A percentile compares a stretch with the other conserved stretches of the same genome.
Evolutionary conservation across 1,140 invertebrate species (phyloP).

Genomic region (Magallana ariakensis): DNA sequence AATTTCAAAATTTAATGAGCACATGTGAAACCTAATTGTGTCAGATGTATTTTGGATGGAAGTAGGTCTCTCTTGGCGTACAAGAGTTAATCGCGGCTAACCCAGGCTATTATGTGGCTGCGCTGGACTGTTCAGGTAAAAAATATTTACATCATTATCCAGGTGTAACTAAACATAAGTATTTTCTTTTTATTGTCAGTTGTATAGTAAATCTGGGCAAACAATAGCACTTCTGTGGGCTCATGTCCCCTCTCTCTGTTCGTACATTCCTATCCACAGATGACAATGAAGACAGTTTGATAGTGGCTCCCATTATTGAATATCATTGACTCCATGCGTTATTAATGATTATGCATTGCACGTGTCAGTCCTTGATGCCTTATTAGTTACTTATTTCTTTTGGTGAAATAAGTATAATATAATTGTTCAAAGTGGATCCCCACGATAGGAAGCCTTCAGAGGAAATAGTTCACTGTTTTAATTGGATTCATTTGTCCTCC

Average conservation of each 20-base stretch:
- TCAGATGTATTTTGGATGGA: constrained; percentile 13
- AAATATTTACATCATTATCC: not conserved
- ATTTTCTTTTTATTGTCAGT: not conserved
- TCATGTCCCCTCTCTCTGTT: not conserved
- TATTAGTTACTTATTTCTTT: no score
- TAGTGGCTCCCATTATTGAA: not conserved
- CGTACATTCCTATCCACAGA: not conserved
- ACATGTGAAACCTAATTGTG: not conserved
- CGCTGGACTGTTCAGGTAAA: constrained; percentile 25
- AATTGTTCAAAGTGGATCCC: not conserved
- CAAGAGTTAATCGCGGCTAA: not conserved
- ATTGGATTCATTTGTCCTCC: not conserved
- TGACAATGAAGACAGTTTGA: constrained; percentile 9
- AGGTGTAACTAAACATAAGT: constrained; percentile 18
- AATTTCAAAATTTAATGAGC: constrained; percentile 3
- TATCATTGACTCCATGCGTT: not conserved
- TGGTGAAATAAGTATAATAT: no score
- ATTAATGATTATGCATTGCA: not conserved
- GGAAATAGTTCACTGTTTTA: not conserved
- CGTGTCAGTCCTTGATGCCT: not conserved
- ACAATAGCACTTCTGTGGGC: not conserved
- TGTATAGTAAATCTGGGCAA: not conserved
- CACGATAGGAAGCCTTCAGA: not conserved
- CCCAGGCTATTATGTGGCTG: not conserved
- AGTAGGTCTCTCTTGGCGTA: not conserved